Evolutionary conservation across 2,113 vertebrate genomes (phyloP).

Genomic region (Prietella phreatophila): DNA sequence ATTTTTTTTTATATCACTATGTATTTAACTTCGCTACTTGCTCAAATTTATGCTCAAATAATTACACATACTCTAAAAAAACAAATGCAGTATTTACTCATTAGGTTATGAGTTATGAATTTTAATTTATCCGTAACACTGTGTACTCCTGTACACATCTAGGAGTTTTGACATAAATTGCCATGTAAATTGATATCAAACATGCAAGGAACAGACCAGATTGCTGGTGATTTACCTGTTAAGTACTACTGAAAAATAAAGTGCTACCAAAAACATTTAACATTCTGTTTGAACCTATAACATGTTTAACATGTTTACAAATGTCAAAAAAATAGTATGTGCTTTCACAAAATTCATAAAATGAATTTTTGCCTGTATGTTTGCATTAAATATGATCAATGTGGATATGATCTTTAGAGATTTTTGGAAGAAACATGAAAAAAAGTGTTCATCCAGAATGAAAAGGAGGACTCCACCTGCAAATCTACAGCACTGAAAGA

Average conservation of each 20-base stretch:
- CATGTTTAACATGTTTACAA: not conserved
- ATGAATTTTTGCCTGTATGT: not conserved
- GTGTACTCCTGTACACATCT: not conserved
- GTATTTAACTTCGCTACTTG: not conserved
- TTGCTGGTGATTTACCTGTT: not conserved
- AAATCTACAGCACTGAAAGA: slow-evolving; percentile 1
- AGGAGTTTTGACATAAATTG: not conserved
- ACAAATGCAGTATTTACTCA: not conserved
- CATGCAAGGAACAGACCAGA: not conserved
- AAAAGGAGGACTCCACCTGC: not conserved
- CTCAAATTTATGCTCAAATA: not conserved
- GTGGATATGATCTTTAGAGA: not conserved
- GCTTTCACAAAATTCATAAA: not conserved
- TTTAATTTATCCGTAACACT: not conserved
- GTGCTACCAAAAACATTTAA: not conserved
- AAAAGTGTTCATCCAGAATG: not conserved
- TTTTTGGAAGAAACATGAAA: not conserved
- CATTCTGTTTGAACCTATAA: not conserved
- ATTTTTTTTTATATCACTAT: not conserved
- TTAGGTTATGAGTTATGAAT: not conserved
- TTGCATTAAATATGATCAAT: not conserved
- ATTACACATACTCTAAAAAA: not conserved
- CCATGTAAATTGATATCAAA: not conserved
- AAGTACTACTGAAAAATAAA: not conserved
- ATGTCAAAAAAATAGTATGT: not conserved